These are phyloP conservation scores for Linnaemya vulpina DNA, from an alignment of 2,888 invertebrate species.

Conservation along the genomic window DNA sequence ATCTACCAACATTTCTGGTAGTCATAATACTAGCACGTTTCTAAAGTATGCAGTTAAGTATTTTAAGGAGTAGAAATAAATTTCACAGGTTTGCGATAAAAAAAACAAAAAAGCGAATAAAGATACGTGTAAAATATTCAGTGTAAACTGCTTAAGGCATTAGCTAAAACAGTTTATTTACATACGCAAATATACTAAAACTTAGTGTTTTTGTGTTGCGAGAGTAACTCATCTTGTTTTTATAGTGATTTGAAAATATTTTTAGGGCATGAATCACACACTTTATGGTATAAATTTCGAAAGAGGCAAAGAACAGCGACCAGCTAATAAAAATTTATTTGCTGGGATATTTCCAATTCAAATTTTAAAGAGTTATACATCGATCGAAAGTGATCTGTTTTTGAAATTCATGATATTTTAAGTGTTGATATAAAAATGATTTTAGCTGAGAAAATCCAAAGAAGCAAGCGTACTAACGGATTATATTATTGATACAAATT, in stretches of 20 bases:
- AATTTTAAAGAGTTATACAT: too few relatives aligned
- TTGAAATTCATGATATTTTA: too few relatives aligned
- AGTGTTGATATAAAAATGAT: too few relatives aligned
- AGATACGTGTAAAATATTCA: conserved; percentile 44
- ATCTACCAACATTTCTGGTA: conserved; percentile 12
- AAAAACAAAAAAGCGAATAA: neutral
- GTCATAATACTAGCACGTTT: conserved; percentile 12
- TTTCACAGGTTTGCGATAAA: conserved; percentile 14
- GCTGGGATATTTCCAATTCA: too few relatives aligned
- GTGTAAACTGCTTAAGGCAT: conserved; percentile 65
- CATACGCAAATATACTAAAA: conserved; percentile 20
- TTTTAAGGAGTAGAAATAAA: conserved; percentile 9
- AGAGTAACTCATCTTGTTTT: conserved; percentile 20
- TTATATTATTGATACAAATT: too few relatives aligned
- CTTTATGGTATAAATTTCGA: neutral
- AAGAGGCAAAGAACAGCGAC: neutral
- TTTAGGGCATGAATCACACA: neutral
- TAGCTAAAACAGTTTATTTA: conserved; percentile 50
- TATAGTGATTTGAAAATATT: conserved; percentile 7
- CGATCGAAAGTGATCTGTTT: too few relatives aligned
- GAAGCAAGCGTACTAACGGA: too few relatives aligned
- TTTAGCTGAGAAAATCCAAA: too few relatives aligned
- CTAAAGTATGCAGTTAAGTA: conserved; percentile 9
- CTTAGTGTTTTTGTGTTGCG: neutral
- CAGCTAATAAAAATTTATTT: neutral